These are phyloP conservation scores for Dicentrarchus labrax DNA, from an alignment of 2,113 vertebrate genomes.

Conservation along the genomic window DNA sequence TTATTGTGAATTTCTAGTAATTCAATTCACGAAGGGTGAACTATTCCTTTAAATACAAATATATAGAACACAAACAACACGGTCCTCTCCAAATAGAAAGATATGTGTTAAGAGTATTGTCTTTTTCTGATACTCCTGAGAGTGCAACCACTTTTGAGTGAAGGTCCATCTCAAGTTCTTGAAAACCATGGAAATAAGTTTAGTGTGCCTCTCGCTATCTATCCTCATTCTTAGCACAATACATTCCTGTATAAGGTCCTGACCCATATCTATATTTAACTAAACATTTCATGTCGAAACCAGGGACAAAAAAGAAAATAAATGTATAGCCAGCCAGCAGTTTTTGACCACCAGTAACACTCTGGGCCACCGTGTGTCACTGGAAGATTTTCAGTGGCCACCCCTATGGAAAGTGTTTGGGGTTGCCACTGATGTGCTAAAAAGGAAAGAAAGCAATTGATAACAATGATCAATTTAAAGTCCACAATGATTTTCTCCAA, in stretches of 20 bases:
- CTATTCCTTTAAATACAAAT: not conserved
- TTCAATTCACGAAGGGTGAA: not conserved
- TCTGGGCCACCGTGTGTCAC: too few species aligned
- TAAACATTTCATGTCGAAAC: not conserved
- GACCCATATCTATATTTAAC: constrained; percentile 23
- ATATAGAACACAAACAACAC: not conserved
- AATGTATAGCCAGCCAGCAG: too few species aligned
- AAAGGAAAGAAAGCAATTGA: not conserved
- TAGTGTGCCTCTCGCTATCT: constrained; percentile 10
- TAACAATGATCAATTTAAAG: not conserved
- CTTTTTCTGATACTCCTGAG: not conserved
- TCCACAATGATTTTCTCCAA: not conserved
- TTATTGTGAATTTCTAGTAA: not conserved
- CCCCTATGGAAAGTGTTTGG: too few species aligned
- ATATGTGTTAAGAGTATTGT: not conserved
- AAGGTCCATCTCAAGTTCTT: not conserved
- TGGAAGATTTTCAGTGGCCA: too few species aligned
- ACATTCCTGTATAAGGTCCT: not conserved
- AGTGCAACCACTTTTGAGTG: not conserved
- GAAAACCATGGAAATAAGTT: constrained; percentile 24
- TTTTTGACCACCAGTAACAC: too few species aligned
- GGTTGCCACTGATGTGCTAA: too few species aligned
- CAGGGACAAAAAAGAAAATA: not conserved
- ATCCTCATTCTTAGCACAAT: not conserved
- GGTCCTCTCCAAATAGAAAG: not conserved